Conservation (phyloP, 2,113 vertebrate species). For the Andinoacara biseriatus region DNA sequence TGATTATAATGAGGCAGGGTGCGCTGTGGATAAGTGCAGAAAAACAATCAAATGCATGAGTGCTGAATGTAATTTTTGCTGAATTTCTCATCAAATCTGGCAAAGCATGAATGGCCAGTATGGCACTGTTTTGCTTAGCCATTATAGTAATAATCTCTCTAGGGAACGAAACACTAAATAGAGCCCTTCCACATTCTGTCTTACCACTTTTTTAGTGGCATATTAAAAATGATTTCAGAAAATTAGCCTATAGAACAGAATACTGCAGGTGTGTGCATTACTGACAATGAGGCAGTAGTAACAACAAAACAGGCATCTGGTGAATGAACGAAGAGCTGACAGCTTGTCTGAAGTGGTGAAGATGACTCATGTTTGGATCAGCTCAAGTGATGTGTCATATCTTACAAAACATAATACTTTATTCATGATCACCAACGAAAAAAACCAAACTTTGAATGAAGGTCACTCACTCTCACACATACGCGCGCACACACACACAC, state of each 20-base stretch:
- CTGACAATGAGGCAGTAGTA: constrained; percentile 12
- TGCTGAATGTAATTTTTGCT: background rate
- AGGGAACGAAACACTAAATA: background rate
- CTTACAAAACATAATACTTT: background rate
- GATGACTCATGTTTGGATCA: constrained; percentile 31
- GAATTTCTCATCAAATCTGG: background rate
- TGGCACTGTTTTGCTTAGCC: background rate
- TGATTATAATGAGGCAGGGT: background rate
- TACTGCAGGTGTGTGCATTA: background rate
- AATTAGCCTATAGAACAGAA: background rate
- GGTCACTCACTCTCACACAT: background rate
- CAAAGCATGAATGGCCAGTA: background rate
- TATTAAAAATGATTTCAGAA: background rate
- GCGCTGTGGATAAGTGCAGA: background rate
- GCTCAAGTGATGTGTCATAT: background rate
- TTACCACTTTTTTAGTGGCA: background rate
- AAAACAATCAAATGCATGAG: background rate
- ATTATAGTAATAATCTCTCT: background rate
- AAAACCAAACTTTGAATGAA: background rate
- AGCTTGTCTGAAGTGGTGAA: constrained; percentile 12
- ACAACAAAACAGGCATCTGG: constrained; percentile 1
- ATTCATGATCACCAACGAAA: background rate
- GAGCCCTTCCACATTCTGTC: background rate
- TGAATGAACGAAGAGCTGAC: constrained; percentile 16
- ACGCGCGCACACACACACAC: background rate